phyloP scores from a whole-genome alignment of 2,113 vertebrate genomes.

The Ciconia maguari region DNA sequence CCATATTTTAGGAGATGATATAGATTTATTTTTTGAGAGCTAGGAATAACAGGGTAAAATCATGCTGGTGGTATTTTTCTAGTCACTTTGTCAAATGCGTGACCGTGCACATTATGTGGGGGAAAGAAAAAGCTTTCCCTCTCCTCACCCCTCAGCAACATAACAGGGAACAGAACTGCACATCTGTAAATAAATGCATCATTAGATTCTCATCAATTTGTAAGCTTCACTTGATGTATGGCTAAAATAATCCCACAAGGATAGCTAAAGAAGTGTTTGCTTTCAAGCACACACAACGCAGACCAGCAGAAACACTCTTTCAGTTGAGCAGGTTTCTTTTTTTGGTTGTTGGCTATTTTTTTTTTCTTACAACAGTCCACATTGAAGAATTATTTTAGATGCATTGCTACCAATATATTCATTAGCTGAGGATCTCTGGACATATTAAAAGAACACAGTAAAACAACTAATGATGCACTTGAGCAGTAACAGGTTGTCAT shows the following conservation, averaged over 20 bases:
- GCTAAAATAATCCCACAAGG: conserved; percentile 80
- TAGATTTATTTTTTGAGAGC: background rate
- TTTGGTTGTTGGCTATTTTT: conserved; percentile 5
- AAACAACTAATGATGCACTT: conserved; percentile 81
- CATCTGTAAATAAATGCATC: conserved; percentile 89
- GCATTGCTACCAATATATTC: conserved; percentile 60
- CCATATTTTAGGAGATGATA: conserved; percentile 15
- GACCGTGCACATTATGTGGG: background rate
- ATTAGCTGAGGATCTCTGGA: conserved; percentile 76
- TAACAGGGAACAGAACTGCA: conserved; percentile 75
- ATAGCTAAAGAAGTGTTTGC: conserved; percentile 61
- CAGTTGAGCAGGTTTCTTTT: background rate
- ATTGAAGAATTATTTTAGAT: conserved; percentile 65
- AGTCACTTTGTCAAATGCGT: conserved; percentile 45
- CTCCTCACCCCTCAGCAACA: conserved; percentile 52
- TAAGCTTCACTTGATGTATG: conserved; percentile 80
- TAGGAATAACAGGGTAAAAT: conserved; percentile 15
- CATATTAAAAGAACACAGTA: conserved; percentile 76
- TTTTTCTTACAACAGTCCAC: background rate
- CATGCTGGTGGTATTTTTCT: conserved; percentile 26
- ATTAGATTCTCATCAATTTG: conserved; percentile 84
- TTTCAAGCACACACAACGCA: conserved; percentile 17
- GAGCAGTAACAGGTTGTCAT: conserved; percentile 90
- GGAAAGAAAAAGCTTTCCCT: conserved; percentile 19
- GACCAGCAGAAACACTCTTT: conserved; percentile 7